Conservation (phyloP, 64 coral and sea anemone species). For the Trachythela sp. region DNA sequence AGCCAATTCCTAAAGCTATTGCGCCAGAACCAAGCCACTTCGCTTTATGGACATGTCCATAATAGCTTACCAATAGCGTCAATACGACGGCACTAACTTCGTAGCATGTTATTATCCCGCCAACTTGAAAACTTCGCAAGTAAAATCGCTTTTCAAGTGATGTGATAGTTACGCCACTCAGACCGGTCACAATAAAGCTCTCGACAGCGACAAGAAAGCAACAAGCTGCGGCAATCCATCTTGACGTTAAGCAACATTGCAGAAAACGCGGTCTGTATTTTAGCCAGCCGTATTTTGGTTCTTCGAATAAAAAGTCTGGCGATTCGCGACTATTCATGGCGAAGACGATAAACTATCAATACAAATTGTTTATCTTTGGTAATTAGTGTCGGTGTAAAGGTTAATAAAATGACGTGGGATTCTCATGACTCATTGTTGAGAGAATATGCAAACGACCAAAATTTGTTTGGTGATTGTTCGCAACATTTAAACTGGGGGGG, state of each 20-base stretch:
- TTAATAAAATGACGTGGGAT: too few species aligned
- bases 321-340: neutral
- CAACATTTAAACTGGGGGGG: too few species aligned
- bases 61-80: slow-evolving; percentile 83
- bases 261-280: neutral
- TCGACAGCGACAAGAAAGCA: neutral
- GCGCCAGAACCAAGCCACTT: slow-evolving; percentile 87
- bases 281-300: neutral
- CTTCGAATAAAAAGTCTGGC: neutral
- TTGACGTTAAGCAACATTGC: neutral
- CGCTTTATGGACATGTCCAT: slow-evolving; percentile 86
- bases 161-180: slow-evolving; percentile 81
- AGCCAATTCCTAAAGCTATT: slow-evolving; percentile 70
- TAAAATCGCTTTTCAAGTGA: slow-evolving; percentile 85
- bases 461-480: too few species aligned
- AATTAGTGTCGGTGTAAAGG: too few species aligned
- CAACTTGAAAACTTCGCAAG: slow-evolving; percentile 74
- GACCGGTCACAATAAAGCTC: slow-evolving; percentile 60
- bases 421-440: too few species aligned
- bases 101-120: slow-evolving; percentile 60
- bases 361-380: too few species aligned
- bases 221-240: neutral
- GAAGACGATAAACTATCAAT: too few species aligned
- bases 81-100: slow-evolving; percentile 66
- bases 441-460: too few species aligned